Base-by-base conservation (phyloP, 2,797 vertebrate species). In the Buceros bicornis region DNA sequence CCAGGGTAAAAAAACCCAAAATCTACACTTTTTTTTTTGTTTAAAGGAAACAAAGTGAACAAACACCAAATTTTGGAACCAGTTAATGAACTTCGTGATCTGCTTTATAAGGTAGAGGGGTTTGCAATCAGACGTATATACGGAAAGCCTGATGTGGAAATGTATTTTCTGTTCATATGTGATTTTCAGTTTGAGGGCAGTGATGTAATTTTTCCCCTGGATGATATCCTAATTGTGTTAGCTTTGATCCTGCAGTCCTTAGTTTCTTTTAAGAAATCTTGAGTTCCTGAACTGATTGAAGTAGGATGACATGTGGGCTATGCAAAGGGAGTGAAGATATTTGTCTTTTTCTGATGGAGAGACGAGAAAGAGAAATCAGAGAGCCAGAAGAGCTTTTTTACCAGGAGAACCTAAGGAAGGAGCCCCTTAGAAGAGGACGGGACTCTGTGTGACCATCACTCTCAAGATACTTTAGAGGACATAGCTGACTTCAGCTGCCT, bases 401-500 rank as follows among this genome's bases (percentile, higher is more conserved):
- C 65, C 80, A 57, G 71, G 84, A 96, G 65, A 87, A 85, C 80
- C 57, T 86, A 90, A 80, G 81, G 74, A 91, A 73, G 82, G 82
- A 95, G 47, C 40, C 87, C 54, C 62, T 88, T 33, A 61, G 70
- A 93, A 92, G 90, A 93, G 67, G 90, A 94, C 47, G 0, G 4
- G 92, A 82, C 77, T 73, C 4, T 67, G 53, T 43, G 5, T 33
- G 45, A 90, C 78, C 88, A 57, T 42, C 91, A 90, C 56, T 89
- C 37, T 79, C 80, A 90, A 95, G 93, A 84, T 58, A 50, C 33
- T 79, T 56, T 26, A 82, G 83, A 92, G 93, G 93, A 94, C 82
- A 77, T 9, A 76, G 84, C 87, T 74, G 87, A 54, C 78, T 87
- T 82, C 79, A 83, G 91, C 93, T 95, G 94, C 92, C 86, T 90